Conservation (phyloP, 2,113 vertebrate genomes). For the Corythornis vintsioides region DNA sequence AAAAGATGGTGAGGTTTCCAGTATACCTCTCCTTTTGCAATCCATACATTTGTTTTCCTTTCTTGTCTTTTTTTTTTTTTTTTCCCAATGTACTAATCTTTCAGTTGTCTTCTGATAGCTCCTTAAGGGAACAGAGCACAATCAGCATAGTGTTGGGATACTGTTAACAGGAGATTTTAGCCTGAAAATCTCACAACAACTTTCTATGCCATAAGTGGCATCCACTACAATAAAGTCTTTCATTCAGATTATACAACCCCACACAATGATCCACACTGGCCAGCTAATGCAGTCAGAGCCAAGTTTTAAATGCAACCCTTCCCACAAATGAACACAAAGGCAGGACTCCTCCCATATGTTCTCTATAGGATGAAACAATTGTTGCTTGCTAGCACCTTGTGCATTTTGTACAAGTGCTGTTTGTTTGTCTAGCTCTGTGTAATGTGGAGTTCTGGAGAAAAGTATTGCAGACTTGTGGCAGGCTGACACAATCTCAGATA, state of each 20-base stretch:
- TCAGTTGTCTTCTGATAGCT: neutral
- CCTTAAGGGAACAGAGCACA: neutral
- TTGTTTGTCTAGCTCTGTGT: neutral
- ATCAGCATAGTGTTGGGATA: neutral
- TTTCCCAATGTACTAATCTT: neutral
- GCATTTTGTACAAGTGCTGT: neutral
- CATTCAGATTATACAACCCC: neutral
- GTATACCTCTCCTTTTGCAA: neutral
- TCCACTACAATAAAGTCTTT: conserved; percentile 55
- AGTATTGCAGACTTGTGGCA: neutral
- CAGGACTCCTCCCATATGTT: rapidly evolving
- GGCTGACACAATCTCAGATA: neutral
- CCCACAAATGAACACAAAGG: neutral
- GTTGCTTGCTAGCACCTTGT: neutral
- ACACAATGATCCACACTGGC: conserved; percentile 19
- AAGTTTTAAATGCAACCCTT: neutral
- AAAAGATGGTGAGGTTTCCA: neutral
- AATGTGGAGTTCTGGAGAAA: neutral
- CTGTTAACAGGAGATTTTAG: conserved; percentile 3
- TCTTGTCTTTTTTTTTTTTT: neutral
- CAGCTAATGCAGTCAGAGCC: neutral
- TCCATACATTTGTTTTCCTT: neutral
- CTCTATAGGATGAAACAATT: neutral
- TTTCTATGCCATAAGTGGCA: conserved; percentile 17
- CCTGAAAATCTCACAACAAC: neutral